Evolutionary conservation across 2,888 invertebrate genomes (phyloP), one percentile per base, ranked within the genome.

Genomic region (Sturmia bella): DNA sequence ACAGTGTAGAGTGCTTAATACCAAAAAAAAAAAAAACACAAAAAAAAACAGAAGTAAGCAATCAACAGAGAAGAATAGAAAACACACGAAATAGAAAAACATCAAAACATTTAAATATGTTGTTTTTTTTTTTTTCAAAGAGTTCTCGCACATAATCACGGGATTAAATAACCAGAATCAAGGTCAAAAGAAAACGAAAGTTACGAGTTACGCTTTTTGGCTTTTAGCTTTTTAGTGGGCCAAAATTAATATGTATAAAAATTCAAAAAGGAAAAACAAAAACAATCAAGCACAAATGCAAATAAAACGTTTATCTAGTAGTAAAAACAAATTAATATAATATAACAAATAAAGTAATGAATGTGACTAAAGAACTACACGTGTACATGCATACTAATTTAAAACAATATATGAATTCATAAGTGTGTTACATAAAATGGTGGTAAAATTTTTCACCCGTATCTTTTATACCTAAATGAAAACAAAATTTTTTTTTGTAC

Each of bases 171-270:
- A 37, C 41, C 12, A 9, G 52, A 78, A 72, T 72, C 70, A 78
- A 78, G 77, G 77, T 70, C n/a, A 64, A 68, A 79, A 24, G 56
- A 73, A 77, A 77, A 78, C 77, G 59, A 70, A 72, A 77, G 66
- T 77, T 48, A 43, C 48, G 50, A 37, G 6, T n/a, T 15, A 59
- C 13, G 21, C 19, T 41, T 27, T 72, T 27, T 21, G 21, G 21
- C 19, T 41, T 27, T 72, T 27, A 37, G 21, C 11, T 41, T 41
- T 15, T 48, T 41, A 50, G 15, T 52, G 50, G 66, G 50, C 19
- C 27, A 48, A 50, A 54, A 41, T 43, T 19, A 21, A 21, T 12
- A 19, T 13, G 9, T n/a, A 11, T 12, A 54, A 54, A 54, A 19
- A n/a, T 6, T 21, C 41, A 63, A 11, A 41, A 6, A 37, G 21